phyloP scores from a whole-genome alignment of 2,888 invertebrate species.

The Caenorhabditis becei region DNA sequence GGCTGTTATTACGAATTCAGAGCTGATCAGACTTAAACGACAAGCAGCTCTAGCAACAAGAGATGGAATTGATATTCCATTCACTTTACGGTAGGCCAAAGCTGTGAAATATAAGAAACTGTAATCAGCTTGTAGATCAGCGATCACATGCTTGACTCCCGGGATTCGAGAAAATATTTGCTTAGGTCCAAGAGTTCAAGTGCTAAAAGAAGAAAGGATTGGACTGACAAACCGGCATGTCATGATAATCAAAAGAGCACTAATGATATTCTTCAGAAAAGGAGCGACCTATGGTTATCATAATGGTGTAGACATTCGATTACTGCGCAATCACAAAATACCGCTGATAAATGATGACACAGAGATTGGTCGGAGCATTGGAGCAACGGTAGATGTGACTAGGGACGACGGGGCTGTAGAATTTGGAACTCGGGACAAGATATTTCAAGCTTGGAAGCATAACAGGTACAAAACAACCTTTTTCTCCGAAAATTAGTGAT shows the following conservation, averaged over 20 bases:
- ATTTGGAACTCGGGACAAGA: constrained; percentile 66
- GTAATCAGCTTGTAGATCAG: constrained; percentile 52
- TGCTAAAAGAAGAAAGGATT: constrained; percentile 67
- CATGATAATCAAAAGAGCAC: too few species aligned
- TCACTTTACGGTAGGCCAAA: constrained; percentile 62
- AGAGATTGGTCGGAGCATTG: constrained; percentile 69
- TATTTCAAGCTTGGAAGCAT: constrained; percentile 68
- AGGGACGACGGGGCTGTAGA: constrained; percentile 68
- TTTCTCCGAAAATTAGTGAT: constrained; percentile 6
- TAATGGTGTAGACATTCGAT: constrained; percentile 71
- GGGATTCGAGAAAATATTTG: constrained; percentile 71
- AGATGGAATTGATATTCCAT: constrained; percentile 72
- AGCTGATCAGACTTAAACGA: constrained; percentile 42
- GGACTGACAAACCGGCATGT: constrained; percentile 65
- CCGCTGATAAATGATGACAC: constrained; percentile 72
- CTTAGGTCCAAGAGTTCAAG: constrained; percentile 69
- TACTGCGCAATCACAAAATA: constrained; percentile 64
- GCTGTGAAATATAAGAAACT: not conserved
- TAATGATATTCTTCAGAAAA: constrained; percentile 31
- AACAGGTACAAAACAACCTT: constrained; percentile 57
- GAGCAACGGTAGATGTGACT: constrained; percentile 65
- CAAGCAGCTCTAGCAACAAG: constrained; percentile 63
- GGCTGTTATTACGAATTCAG: constrained; percentile 8
- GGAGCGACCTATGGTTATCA: constrained; percentile 73
- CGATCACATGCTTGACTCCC: constrained; percentile 70